Evolutionary conservation across 2,113 vertebrate species (phyloP).

Genomic region (Cygnus buccinator): DNA sequence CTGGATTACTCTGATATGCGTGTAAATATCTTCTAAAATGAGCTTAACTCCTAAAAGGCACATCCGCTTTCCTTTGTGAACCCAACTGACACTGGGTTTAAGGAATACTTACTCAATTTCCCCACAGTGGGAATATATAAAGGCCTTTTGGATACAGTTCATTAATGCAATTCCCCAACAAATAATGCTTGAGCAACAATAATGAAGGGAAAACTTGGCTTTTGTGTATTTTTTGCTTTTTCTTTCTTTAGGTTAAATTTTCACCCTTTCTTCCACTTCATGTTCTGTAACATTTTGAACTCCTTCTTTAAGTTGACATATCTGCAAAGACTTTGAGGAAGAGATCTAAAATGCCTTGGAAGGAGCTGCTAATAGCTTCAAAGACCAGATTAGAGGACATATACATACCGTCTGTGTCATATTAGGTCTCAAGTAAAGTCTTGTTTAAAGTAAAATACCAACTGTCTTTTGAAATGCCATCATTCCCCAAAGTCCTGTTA

Average conservation of each 20-base stretch:
- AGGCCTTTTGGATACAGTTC: not conserved
- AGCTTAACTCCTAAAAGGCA: not conserved
- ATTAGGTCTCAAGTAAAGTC: constrained; percentile 71
- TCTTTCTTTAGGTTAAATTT: not conserved
- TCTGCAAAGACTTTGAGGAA: constrained; percentile 52
- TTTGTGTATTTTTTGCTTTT: not conserved
- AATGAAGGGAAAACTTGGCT: not conserved
- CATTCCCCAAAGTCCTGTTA: constrained; percentile 71
- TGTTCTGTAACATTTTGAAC: constrained; percentile 7
- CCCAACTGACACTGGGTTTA: not conserved
- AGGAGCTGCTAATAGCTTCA: constrained; percentile 49
- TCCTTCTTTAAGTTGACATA: not conserved
- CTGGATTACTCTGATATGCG: not conserved
- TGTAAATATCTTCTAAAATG: not conserved
- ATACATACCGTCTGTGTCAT: constrained; percentile 24
- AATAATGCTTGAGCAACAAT: not conserved
- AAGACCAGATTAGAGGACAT: constrained; percentile 64
- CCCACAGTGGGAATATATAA: not conserved
- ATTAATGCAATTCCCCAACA: not conserved
- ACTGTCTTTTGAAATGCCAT: constrained; percentile 71
- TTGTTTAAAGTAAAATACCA: constrained; percentile 73
- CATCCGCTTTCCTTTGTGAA: not conserved
- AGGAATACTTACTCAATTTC: not conserved
- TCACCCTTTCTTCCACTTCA: not conserved
- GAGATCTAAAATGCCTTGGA: constrained; percentile 42